Percentiles rank a stretch among this genome's conserved stretches.
Evolutionary conservation across 30 jellyfish, hydroid and myxozoan species (phyloP).

Genomic region (Nemopilema nomurai): DNA sequence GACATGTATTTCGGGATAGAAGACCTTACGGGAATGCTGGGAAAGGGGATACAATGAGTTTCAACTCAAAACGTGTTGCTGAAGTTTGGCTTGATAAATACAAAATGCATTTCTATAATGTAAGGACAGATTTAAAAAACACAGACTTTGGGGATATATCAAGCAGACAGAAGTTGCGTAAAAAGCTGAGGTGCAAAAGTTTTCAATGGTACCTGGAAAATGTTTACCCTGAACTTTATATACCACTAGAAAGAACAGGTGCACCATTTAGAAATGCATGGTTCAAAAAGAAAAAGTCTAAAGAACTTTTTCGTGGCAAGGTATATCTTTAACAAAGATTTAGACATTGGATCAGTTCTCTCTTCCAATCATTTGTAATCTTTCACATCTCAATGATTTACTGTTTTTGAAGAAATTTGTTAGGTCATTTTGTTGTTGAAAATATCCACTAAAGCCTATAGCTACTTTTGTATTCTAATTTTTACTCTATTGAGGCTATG

Average conservation of each 20-base stretch:
- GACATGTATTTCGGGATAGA: slow-evolving; percentile 84
- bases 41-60: slow-evolving; percentile 72
- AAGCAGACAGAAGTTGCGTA: slow-evolving; percentile 54
- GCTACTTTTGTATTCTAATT: too few species aligned
- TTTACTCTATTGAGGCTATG: too few species aligned
- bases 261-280: slow-evolving; percentile 38
- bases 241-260: slow-evolving; percentile 83
- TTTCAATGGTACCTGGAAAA: slow-evolving; percentile 78
- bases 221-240: slow-evolving; percentile 80
- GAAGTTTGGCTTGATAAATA: slow-evolving; percentile 90
- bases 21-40: slow-evolving; percentile 86
- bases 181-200: slow-evolving; percentile 64
- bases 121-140: slow-evolving; percentile 60
- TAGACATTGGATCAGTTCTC: background rate
- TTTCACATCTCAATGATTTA: too few species aligned
- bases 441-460: too few species aligned
- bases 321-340: background rate
- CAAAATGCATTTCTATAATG: slow-evolving; percentile 73
- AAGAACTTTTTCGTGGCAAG: slow-evolving; percentile 40
- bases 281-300: slow-evolving; percentile 48
- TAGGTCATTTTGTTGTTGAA: too few species aligned
- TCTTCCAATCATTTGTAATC: too few species aligned
- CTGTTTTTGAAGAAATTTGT: too few species aligned
- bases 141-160: slow-evolving; percentile 56
- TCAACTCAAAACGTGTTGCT: slow-evolving; percentile 79